Percentiles rank a stretch among this genome's conserved stretches.
These are phyloP conservation scores for Bucco capensis DNA, from an alignment of 2,113 vertebrate genomes.

Conservation along the genomic window DNA sequence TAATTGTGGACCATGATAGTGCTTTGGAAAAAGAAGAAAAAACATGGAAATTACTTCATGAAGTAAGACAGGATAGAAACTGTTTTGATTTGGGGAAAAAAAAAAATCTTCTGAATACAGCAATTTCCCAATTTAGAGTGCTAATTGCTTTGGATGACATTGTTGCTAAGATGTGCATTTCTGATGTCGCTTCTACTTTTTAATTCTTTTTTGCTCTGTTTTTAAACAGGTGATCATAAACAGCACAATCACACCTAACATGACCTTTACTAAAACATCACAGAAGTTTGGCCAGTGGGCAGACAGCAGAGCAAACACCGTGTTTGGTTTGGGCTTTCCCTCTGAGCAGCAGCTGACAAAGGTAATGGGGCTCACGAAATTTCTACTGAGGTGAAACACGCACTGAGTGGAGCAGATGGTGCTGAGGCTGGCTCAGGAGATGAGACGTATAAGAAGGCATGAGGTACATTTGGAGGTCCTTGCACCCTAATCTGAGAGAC, in stretches of 20 bases:
- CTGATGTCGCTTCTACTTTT: not conserved
- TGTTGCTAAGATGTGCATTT: conserved; percentile 15
- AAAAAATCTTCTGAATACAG: not conserved
- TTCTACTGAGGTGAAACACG: not conserved
- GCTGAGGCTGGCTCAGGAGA: not conserved
- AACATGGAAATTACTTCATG: not conserved
- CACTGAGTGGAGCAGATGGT: not conserved
- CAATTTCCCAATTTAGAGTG: not conserved
- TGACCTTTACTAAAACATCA: conserved; percentile 97
- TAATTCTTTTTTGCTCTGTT: not conserved
- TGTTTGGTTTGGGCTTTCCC: conserved; percentile 92
- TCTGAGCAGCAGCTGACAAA: conserved; percentile 92
- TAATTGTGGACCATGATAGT: not conserved
- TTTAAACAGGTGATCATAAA: conserved; percentile 91
- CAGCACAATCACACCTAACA: conserved; percentile 97
- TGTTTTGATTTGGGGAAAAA: not conserved
- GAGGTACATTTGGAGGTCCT: not conserved
- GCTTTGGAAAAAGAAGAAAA: not conserved
- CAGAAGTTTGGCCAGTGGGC: conserved; percentile 99
- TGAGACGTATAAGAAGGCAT: not conserved
- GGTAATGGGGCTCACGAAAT: conserved; percentile 65
- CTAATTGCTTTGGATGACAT: not conserved
- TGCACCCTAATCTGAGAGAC: not conserved
- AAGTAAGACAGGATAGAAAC: not conserved
- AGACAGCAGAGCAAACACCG: conserved; percentile 95